phyloP scores from a whole-genome alignment of 2,888 invertebrate species.

The Hypolimnas misippus region DNA sequence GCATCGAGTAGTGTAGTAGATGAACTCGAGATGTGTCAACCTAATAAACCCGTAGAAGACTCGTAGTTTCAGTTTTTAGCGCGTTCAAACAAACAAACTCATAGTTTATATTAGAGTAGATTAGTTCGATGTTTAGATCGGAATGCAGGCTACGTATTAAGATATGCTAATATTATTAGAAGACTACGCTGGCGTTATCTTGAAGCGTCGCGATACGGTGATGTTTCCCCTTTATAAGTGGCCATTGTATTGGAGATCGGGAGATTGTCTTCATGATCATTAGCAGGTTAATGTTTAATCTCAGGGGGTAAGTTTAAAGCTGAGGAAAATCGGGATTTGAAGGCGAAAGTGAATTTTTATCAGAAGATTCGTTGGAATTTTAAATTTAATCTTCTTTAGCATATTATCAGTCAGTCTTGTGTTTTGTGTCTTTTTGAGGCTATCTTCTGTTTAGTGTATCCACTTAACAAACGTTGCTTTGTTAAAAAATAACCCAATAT shows the following conservation, averaged over 20 bases:
- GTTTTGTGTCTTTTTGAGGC: not conserved
- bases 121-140: slow-evolving; percentile 56
- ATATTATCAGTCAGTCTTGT: not conserved
- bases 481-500: no score
- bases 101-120: not conserved
- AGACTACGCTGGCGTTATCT: slow-evolving; percentile 64
- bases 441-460: not conserved
- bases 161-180: slow-evolving; percentile 77
- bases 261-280: slow-evolving; percentile 46
- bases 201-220: slow-evolving; percentile 61
- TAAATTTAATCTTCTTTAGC: slow-evolving; percentile 5
- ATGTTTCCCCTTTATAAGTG: slow-evolving; percentile 53
- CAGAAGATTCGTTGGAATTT: slow-evolving; percentile 9
- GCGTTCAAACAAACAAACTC: slow-evolving; percentile 45
- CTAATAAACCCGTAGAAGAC: no score
- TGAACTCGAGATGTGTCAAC: no score
- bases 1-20: no score
- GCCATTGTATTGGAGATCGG: slow-evolving; percentile 56
- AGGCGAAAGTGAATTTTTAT: slow-evolving; percentile 30
- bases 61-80: no score
- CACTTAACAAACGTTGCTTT: no score
- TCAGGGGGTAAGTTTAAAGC: not conserved
- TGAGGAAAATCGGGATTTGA: slow-evolving; percentile 17
- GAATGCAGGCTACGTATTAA: slow-evolving; percentile 59
- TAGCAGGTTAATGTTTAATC: slow-evolving; percentile 28